These are phyloP conservation scores for Charaxes varanes DNA, from an alignment of 1,140 invertebrate species.

Conservation along the genomic window DNA sequence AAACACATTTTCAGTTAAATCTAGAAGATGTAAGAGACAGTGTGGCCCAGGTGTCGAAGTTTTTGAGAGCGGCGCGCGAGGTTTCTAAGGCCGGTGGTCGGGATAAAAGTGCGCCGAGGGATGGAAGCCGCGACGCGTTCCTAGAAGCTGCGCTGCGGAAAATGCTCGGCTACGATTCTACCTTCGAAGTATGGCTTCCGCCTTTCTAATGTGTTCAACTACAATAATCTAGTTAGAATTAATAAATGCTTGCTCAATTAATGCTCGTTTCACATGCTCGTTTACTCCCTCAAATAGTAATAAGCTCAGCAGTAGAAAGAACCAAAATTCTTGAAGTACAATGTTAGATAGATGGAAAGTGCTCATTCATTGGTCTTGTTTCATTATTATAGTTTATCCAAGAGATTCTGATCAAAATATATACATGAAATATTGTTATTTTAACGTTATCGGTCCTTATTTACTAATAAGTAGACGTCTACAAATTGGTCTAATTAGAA, in stretches of 20 bases:
- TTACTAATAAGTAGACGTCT: too few species aligned
- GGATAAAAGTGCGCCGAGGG: constrained; percentile 33
- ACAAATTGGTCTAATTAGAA: too few species aligned
- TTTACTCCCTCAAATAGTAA: too few species aligned
- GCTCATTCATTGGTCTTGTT: too few species aligned
- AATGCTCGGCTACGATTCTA: constrained; percentile 42
- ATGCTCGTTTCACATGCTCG: neutral
- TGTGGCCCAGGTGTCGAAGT: constrained; percentile 54
- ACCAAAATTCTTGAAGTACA: too few species aligned
- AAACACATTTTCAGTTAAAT: constrained; percentile 25
- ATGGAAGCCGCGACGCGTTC: constrained; percentile 35
- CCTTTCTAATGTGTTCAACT: constrained; percentile 59
- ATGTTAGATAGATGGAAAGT: too few species aligned
- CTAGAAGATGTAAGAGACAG: constrained; percentile 56
- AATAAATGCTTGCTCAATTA: constrained; percentile 44
- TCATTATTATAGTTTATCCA: too few species aligned
- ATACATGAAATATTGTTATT: too few species aligned
- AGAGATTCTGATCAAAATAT: too few species aligned
- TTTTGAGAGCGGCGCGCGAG: constrained; percentile 50
- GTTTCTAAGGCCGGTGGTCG: constrained; percentile 43
- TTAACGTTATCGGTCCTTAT: too few species aligned
- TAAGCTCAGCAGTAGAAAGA: too few species aligned
- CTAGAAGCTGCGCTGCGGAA: constrained; percentile 46
- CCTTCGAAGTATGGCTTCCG: constrained; percentile 63
- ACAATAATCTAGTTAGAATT: constrained; percentile 24